Evolutionary conservation across 2,888 invertebrate species (phyloP).

Genomic region (Mesorhabditis sp.): DNA sequence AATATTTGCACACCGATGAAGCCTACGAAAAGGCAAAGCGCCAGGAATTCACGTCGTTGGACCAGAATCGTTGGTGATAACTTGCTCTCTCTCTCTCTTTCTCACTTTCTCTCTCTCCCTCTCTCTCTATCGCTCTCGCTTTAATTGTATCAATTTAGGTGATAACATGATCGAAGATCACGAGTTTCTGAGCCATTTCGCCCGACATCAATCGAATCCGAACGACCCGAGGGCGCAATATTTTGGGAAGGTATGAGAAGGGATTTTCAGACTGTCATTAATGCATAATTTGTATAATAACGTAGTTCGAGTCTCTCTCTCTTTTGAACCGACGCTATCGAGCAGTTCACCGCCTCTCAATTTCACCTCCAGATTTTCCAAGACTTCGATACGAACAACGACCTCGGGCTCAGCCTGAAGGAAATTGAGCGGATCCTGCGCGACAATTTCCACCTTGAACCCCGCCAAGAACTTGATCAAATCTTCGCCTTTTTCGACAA

Average conservation of each 20-base stretch:
- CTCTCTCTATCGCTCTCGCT: background rate
- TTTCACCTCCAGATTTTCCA: conserved; percentile 11
- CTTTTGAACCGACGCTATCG: too few relatives aligned
- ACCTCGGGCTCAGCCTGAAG: conserved; percentile 37
- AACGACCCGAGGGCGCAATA: too few relatives aligned
- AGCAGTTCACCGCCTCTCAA: too few relatives aligned
- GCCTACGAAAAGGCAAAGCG: conserved; percentile 29
- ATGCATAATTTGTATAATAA: too few relatives aligned
- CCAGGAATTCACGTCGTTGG: conserved; percentile 45
- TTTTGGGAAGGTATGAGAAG: too few relatives aligned
- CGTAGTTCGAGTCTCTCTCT: too few relatives aligned
- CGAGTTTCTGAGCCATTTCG: background rate
- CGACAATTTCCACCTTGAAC: conserved; percentile 39
- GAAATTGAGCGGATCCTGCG: conserved; percentile 39
- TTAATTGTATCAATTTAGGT: background rate
- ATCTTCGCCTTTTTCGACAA: conserved; percentile 43
- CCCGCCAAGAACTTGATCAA: conserved; percentile 43
- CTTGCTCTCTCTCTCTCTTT: too few relatives aligned
- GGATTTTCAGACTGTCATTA: too few relatives aligned
- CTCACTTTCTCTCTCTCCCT: too few relatives aligned
- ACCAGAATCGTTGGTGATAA: conserved; percentile 39
- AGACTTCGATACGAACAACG: conserved; percentile 47
- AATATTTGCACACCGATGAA: conserved; percentile 50
- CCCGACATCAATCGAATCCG: too few relatives aligned
- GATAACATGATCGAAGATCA: background rate